Evolutionary conservation across 2,888 invertebrate species (phyloP).

Genomic region (Trypoxylon attenuatum): DNA sequence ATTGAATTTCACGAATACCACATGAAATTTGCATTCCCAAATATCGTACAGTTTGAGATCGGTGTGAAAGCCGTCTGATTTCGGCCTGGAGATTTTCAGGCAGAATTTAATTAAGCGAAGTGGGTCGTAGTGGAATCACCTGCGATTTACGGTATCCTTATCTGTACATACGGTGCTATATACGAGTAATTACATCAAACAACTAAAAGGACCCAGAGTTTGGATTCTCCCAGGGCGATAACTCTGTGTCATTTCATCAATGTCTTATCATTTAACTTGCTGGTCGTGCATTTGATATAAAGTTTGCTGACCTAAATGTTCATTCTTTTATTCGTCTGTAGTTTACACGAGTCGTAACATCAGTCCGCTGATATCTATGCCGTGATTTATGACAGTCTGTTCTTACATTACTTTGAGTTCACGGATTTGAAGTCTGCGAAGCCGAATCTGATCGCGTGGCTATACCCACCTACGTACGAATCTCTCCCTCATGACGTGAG

Average conservation of each 20-base stretch:
- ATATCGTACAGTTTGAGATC: no score
- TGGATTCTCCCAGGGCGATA: background rate
- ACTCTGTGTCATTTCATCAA: background rate
- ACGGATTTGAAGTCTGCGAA: no score
- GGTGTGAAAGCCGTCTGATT: no score
- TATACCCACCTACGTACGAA: constrained; percentile 15
- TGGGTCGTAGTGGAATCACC: constrained; percentile 1
- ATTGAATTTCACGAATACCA: no score
- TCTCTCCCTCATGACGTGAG: constrained; percentile 13
- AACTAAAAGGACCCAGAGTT: background rate
- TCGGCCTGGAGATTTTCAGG: background rate
- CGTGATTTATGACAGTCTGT: no score
- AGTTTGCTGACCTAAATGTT: background rate
- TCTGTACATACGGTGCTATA: constrained; percentile 17
- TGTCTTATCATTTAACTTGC: background rate
- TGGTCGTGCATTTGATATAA: background rate
- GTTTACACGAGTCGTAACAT: background rate
- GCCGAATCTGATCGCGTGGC: constrained; percentile 7
- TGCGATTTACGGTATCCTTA: constrained; percentile 32
- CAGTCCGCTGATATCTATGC: background rate
- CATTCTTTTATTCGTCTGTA: background rate
- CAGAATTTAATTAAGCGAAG: constrained; percentile 4
- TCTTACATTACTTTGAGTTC: no score
- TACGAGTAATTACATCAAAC: constrained; percentile 7
- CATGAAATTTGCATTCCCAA: no score